These are phyloP conservation scores for Cyphomyrus discorhynchus DNA, from an alignment of 2,113 vertebrate species.

Conservation along the genomic window DNA sequence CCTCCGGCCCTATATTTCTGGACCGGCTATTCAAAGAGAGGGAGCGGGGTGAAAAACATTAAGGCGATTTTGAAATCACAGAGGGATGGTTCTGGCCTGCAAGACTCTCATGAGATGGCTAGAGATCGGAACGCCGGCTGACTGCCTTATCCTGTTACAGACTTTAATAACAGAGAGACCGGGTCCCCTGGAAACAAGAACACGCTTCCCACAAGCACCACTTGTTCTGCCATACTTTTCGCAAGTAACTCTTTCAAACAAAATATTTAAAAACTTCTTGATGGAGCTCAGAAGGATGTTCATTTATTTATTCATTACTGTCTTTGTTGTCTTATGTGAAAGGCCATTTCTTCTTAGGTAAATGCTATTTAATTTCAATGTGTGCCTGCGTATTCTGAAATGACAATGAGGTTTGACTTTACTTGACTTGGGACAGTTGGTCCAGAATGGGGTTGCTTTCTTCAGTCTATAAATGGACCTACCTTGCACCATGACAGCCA, in stretches of 20 bases:
- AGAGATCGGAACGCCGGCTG: not conserved
- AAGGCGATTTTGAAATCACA: too few species aligned
- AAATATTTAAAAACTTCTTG: not conserved
- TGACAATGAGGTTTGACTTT: not conserved
- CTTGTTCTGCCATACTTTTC: not conserved
- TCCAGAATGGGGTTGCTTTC: not conserved
- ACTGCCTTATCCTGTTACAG: not conserved
- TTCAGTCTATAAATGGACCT: not conserved
- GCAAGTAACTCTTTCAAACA: not conserved
- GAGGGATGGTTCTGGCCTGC: not conserved
- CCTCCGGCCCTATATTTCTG: not conserved
- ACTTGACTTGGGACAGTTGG: not conserved
- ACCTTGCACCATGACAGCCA: not conserved
- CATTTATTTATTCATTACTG: not conserved
- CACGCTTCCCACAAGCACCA: not conserved
- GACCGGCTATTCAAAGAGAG: not conserved
- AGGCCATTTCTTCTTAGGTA: not conserved
- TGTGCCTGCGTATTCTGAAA: not conserved
- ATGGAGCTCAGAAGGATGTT: not conserved
- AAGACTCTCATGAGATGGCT: not conserved
- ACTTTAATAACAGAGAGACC: not conserved
- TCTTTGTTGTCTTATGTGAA: not conserved
- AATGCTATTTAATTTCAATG: not conserved
- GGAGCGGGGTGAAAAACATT: not conserved
- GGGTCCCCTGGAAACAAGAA: not conserved